Evolutionary conservation across 2,888 invertebrate species (phyloP).

Genomic region (Cantharis rustica): DNA sequence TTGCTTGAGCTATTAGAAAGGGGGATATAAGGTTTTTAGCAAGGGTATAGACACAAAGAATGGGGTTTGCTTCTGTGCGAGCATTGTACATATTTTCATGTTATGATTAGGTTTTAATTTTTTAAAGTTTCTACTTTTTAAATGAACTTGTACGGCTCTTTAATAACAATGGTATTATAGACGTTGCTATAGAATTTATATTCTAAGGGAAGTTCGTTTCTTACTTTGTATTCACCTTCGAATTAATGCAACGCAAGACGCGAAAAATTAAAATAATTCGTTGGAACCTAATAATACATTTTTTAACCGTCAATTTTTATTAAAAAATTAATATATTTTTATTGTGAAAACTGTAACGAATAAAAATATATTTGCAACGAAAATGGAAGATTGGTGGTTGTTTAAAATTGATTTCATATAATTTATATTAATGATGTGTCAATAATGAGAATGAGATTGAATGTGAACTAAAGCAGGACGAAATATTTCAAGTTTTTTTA

Average conservation of each 20-base stretch:
- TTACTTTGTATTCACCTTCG: background rate
- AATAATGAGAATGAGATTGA: no score
- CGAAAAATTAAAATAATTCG: background rate
- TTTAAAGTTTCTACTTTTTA: background rate
- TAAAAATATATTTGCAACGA: no score
- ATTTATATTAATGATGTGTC: no score
- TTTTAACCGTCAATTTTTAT: background rate
- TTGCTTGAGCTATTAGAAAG: constrained; percentile 45
- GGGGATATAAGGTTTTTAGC: constrained; percentile 43
- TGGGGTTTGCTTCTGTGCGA: constrained; percentile 20
- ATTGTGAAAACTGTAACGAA: no score
- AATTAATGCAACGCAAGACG: background rate
- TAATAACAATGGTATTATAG: background rate
- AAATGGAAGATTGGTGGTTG: no score
- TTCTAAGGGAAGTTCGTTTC: background rate
- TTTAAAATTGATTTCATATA: no score
- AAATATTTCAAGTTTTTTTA: no score
- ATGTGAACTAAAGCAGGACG: no score
- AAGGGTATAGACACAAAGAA: constrained; percentile 31
- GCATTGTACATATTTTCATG: background rate
- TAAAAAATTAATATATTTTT: no score
- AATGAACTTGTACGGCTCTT: background rate
- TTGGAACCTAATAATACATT: background rate
- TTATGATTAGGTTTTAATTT: background rate
- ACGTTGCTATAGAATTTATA: no score